phyloP scores from a whole-genome alignment of 2,797 vertebrate species.

The Avahi laniger region DNA sequence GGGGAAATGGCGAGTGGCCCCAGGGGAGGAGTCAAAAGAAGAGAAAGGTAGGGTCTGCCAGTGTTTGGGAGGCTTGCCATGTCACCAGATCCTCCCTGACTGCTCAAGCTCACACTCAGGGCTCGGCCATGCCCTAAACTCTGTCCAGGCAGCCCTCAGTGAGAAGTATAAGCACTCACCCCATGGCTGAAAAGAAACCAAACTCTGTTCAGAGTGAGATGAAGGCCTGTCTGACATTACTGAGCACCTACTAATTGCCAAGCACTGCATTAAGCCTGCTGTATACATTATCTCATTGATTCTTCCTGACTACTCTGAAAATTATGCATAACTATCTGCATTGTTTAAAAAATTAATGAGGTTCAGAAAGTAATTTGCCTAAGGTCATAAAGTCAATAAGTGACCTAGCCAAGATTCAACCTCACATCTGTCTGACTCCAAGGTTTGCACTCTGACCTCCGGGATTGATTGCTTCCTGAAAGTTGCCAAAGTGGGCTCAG shows the following conservation, averaged over 20 bases:
- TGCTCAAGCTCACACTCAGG: neutral
- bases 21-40: neutral
- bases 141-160: neutral
- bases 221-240: neutral
- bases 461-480: neutral
- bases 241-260: conserved; percentile 57
- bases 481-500: neutral
- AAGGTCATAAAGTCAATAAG: conserved; percentile 27
- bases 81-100: neutral
- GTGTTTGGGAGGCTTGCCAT: neutral
- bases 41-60: neutral
- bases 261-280: neutral
- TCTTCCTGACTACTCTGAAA: conserved; percentile 1
- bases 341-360: conserved; percentile 46
- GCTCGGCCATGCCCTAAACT: neutral
- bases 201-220: neutral
- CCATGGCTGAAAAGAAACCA: neutral
- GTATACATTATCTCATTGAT: conserved; percentile 36
- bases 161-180: neutral
- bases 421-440: neutral
- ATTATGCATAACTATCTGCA: neutral
- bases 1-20: neutral
- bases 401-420: neutral
- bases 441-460: neutral
- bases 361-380: neutral